Base-by-base conservation (phyloP, 2,888 invertebrate species). In the Hypomecis atomaria region DNA sequence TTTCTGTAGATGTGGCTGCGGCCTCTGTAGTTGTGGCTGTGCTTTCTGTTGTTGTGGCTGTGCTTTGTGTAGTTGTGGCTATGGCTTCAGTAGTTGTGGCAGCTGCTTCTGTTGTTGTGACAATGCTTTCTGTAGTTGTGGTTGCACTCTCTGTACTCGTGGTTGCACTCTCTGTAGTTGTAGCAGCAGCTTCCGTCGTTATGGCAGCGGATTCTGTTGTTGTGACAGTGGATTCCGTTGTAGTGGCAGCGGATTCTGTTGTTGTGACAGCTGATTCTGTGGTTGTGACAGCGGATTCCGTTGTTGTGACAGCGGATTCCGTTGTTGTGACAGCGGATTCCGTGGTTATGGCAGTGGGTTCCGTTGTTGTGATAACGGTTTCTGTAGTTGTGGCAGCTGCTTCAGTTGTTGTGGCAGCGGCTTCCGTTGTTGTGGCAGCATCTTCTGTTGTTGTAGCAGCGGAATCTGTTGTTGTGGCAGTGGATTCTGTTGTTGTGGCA, bases 1-100 rank as follows among this genome's bases (percentile, higher is more conserved):
- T 62, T 4, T 70, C 77, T 0, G 71, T 70, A 0, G 77, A 75
- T 58, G 83, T 79, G 0, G 47, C 10, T 23, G 47, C 47, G 4
- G 47, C 38, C 38, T 23, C 23, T 2, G 13, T 38, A 9, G 56
- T 56, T 44, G 45, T 45, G 36, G 45, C n/a, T n/a, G n/a, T 13
- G 5, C 8, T 13, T 38, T 4, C 47, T n/a, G 36, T 1, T n/a
- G 47, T 48, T 6, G 47, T 47, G 9, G 10, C 11, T 7, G 3
- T 23, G 33, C 7, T 40, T 10, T 59, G 55, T 5, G 45, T 59
- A 36, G 60, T 37, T 4, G 49, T 44, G 5, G 6, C 13, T 3
- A 33, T 38, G 11, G 10, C 5, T 40, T 55, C 45, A n/a, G 61
- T 49, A 0, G 62, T 59, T 36, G 60, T 47, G 23, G 3, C 23